These are phyloP conservation scores for Neodiprion fabricii DNA, from an alignment of 1,140 invertebrate genomes.

Conservation along the genomic window DNA sequence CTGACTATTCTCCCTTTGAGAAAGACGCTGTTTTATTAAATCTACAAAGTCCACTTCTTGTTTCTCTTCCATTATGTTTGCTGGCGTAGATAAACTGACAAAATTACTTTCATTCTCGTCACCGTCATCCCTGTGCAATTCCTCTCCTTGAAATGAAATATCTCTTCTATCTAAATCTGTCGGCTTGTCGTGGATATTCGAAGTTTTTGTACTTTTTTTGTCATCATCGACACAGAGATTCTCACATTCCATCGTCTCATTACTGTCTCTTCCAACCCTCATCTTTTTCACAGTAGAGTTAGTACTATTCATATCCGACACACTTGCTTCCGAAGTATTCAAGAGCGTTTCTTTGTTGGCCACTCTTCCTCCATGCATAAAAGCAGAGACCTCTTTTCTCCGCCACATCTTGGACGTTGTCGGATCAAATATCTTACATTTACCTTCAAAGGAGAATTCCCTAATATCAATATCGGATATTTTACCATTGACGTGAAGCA, in stretches of 20 bases:
- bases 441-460: constrained; percentile 52
- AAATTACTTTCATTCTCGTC: background rate
- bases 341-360: constrained; percentile 49
- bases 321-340: constrained; percentile 26
- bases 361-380: constrained; percentile 47
- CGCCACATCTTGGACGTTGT: constrained; percentile 56
- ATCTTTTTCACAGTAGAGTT: constrained; percentile 7
- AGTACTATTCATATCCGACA: background rate
- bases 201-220: constrained; percentile 12
- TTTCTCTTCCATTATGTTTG: background rate
- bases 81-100: background rate
- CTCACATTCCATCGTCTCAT: background rate
- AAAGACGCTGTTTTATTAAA: constrained; percentile 51
- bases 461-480: constrained; percentile 38
- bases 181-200: background rate
- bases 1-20: constrained; percentile 16
- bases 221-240: background rate
- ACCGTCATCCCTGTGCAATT: background rate
- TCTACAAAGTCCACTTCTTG: constrained; percentile 42
- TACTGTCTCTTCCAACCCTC: background rate
- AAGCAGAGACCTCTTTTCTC: constrained; percentile 47
- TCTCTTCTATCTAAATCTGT: constrained; percentile 4
- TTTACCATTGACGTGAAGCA: constrained; percentile 50
- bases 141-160: constrained; percentile 11
- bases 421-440: constrained; percentile 43